A percentile compares a stretch with the other conserved stretches of the same genome.
These are phyloP conservation scores for Parasteatoda lunata DNA, from an alignment of 2,888 invertebrate species.

Conservation along the genomic window DNA sequence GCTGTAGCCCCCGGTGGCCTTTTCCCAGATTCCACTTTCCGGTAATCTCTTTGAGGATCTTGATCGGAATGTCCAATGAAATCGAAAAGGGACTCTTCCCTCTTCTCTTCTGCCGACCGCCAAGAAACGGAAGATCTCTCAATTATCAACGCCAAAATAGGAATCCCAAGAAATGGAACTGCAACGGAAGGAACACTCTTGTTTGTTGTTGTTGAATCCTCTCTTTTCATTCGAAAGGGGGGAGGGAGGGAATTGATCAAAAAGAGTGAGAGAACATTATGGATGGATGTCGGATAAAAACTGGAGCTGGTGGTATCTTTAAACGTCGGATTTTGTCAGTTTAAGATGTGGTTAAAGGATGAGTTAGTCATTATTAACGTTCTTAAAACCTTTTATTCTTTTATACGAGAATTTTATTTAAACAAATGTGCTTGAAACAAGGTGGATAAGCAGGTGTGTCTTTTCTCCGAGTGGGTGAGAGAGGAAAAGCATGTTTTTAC, in stretches of 20 bases:
- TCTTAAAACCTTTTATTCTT: no score
- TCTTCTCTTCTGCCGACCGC: constrained; percentile 8
- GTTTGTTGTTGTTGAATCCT: neutral
- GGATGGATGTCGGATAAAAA: neutral
- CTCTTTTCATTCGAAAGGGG: neutral
- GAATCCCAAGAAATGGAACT: constrained; percentile 32
- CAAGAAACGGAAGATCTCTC: constrained; percentile 35
- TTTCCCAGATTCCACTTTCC: constrained; percentile 65
- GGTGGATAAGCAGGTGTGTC: no score
- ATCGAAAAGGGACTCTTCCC: constrained; percentile 36
- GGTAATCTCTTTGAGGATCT: constrained; percentile 67
- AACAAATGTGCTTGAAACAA: no score
- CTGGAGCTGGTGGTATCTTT: neutral
- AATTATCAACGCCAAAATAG: constrained; percentile 32
- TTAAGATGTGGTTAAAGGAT: neutral
- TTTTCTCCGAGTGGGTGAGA: no score
- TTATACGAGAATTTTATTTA: no score
- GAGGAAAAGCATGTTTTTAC: no score
- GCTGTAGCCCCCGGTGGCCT: constrained; percentile 51
- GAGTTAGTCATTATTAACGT: neutral
- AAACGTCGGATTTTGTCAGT: neutral
- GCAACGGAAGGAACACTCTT: neutral
- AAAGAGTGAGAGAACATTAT: neutral
- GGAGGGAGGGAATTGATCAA: neutral
- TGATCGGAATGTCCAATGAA: constrained; percentile 67